Conservation (phyloP, 2,113 vertebrate species). For the Heliornis fulica region DNA sequence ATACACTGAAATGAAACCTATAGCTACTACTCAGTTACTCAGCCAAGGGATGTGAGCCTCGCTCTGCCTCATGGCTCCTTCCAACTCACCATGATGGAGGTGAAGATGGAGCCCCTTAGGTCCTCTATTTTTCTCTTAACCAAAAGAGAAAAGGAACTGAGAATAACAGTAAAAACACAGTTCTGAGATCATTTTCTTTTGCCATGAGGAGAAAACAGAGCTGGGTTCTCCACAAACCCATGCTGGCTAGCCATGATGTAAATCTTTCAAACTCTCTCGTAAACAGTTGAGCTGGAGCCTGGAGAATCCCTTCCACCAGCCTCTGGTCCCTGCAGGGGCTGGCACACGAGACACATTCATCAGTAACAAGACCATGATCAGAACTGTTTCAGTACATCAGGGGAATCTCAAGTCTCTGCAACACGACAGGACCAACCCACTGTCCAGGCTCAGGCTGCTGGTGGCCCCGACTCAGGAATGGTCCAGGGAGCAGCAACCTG, state of each 20-base stretch:
- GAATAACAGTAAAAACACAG: background rate
- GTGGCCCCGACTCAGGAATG: background rate
- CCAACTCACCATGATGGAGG: background rate
- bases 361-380: background rate
- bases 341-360: background rate
- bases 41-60: rapidly evolving
- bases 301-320: background rate
- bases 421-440: background rate
- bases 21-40: background rate
- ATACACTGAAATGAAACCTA: background rate
- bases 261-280: background rate
- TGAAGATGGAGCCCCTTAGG: background rate
- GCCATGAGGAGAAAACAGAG: background rate
- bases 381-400: background rate
- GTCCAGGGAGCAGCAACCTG: background rate
- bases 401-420: background rate
- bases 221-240: background rate
- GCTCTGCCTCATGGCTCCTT: background rate
- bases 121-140: background rate
- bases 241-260: background rate
- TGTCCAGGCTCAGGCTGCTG: background rate
- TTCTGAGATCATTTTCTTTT: background rate
- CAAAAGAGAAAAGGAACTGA: background rate
- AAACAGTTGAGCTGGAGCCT: background rate
- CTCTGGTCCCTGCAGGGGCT: background rate